phyloP scores from a whole-genome alignment of 2,113 vertebrate species.

The Myotis davidii region DNA sequence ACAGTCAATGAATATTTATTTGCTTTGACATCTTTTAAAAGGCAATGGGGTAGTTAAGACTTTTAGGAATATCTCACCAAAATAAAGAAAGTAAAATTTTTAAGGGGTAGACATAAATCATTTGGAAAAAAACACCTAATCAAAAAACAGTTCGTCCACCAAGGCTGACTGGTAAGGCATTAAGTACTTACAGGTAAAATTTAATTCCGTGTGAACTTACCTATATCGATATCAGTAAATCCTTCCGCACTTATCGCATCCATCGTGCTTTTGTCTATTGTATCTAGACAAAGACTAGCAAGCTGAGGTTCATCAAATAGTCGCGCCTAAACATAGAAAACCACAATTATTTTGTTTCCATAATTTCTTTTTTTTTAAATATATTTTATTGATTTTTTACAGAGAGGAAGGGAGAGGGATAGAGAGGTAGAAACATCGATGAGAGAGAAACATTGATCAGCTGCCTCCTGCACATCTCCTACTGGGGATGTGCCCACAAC shows the following conservation, averaged over 20 bases:
- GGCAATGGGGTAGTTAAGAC: neutral
- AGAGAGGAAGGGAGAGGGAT: too few species aligned
- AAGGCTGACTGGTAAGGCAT: neutral
- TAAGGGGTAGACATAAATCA: neutral
- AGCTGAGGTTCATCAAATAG: conserved; percentile 97
- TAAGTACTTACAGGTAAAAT: neutral
- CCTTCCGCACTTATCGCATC: conserved; percentile 96
- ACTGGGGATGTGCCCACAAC: too few species aligned
- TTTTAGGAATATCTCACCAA: neutral
- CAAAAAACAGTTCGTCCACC: neutral
- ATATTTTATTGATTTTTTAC: too few species aligned
- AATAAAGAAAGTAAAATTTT: conserved; percentile 41
- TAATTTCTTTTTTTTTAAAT: neutral
- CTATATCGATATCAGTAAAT: conserved; percentile 95
- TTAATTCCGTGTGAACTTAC: conserved; percentile 79
- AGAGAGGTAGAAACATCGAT: too few species aligned
- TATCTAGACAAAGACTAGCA: conserved; percentile 95
- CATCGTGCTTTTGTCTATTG: conserved; percentile 95
- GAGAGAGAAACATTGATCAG: too few species aligned
- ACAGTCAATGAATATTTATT: neutral
- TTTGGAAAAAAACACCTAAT: neutral
- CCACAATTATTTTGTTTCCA: conserved; percentile 29
- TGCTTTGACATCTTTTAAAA: conserved; percentile 17
- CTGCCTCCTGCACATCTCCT: too few species aligned
- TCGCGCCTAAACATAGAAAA: conserved; percentile 87